These are phyloP conservation scores for Euwallacea fornicatus DNA, from an alignment of 1,140 invertebrate species.

Conservation along the genomic window DNA sequence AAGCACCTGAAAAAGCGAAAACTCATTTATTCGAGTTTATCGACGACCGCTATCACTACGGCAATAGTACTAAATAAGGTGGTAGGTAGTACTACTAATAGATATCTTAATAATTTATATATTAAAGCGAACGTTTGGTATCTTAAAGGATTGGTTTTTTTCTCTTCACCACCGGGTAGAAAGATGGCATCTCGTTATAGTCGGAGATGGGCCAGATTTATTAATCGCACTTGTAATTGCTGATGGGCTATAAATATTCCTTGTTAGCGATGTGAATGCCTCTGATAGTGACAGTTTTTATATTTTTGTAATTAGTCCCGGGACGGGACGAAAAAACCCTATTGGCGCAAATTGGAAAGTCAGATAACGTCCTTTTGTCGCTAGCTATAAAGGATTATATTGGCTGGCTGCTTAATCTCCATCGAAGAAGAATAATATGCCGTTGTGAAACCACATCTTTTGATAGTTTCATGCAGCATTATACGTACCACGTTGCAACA, in stretches of 20 bases:
- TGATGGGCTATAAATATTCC: constrained; percentile 2
- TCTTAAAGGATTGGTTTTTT: neutral
- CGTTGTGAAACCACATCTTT: too few species aligned
- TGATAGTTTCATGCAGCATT: too few species aligned
- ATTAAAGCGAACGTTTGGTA: constrained; percentile 13
- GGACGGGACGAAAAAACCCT: too few species aligned
- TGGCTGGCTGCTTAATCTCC: too few species aligned
- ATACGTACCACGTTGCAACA: too few species aligned
- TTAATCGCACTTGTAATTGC: constrained; percentile 6
- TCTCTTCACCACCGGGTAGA: neutral
- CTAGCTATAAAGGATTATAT: too few species aligned
- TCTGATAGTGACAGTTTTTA: too few species aligned
- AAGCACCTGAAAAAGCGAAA: constrained; percentile 30
- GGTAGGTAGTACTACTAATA: constrained; percentile 15
- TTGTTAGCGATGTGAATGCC: neutral
- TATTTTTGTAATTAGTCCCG: too few species aligned
- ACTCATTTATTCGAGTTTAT: constrained; percentile 32
- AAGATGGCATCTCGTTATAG: constrained; percentile 7
- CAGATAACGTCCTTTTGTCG: too few species aligned
- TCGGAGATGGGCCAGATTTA: constrained; percentile 9
- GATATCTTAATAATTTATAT: constrained; percentile 26
- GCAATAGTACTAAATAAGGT: constrained; percentile 25
- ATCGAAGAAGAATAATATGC: too few species aligned
- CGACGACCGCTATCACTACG: constrained; percentile 15
- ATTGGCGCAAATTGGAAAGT: too few species aligned